Conservation (phyloP, 37 sponge, comb jelly and placozoan species). For the Oopsacas minuta region DNA sequence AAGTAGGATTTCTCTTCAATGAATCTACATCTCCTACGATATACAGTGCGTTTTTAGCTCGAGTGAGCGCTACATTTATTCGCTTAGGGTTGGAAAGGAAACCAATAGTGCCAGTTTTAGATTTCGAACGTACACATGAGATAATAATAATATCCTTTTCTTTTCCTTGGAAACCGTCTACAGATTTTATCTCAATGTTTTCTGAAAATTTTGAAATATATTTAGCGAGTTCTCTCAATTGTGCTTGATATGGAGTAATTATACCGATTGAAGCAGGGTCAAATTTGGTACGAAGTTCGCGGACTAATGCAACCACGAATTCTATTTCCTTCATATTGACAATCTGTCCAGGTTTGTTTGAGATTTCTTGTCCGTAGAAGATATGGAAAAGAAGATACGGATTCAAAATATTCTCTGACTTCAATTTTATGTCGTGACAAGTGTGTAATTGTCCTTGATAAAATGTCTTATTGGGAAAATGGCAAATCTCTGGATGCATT, state of each 20-base stretch:
- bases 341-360: slow-evolving; percentile 6
- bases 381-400: slow-evolving; percentile 14
- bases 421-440: slow-evolving; percentile 14
- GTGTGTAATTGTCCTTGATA: slow-evolving; percentile 37
- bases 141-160: slow-evolving; percentile 65
- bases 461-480: slow-evolving; percentile 56
- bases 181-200: neutral
- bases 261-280: slow-evolving; percentile 31
- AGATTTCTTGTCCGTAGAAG: neutral
- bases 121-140: slow-evolving; percentile 55
- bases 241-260: slow-evolving; percentile 65
- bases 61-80: slow-evolving; percentile 42
- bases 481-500: slow-evolving; percentile 60
- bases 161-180: slow-evolving; percentile 35
- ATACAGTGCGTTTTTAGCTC: slow-evolving; percentile 30
- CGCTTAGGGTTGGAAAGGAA: slow-evolving; percentile 35
- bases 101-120: slow-evolving; percentile 44
- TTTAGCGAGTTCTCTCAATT: slow-evolving; percentile 22
- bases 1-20: slow-evolving; percentile 26
- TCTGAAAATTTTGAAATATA: neutral
- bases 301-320: slow-evolving; percentile 22
- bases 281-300: slow-evolving; percentile 14
- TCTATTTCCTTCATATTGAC: slow-evolving; percentile 30
- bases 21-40: slow-evolving; percentile 32
- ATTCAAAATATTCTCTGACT: neutral